phyloP scores from a whole-genome alignment of 2,113 vertebrate species.

The Gambusia holbrooki region DNA sequence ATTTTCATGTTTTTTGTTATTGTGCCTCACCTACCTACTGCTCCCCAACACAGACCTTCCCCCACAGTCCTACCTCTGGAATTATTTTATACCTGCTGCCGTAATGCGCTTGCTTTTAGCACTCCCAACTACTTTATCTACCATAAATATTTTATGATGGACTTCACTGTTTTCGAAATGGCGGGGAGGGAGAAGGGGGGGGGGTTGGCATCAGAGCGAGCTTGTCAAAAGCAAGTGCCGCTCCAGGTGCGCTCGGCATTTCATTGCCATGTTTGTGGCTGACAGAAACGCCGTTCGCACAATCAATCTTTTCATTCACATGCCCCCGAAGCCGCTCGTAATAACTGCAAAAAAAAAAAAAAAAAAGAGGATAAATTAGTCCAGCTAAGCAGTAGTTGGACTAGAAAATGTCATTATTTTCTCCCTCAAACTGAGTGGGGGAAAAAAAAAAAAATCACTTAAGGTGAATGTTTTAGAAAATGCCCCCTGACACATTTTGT shows the following conservation, averaged over 20 bases:
- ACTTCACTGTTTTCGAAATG: conserved; percentile 74
- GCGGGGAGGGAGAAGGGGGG: conserved; percentile 5
- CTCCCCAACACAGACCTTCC: neutral
- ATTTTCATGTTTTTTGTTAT: conserved; percentile 15
- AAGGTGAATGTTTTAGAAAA: conserved; percentile 56
- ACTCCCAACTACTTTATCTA: conserved; percentile 65
- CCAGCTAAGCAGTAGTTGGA: conserved; percentile 63
- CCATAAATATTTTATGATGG: conserved; percentile 76
- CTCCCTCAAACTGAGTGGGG: conserved; percentile 6
- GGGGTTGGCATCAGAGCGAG: conserved; percentile 49
- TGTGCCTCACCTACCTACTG: conserved; percentile 11
- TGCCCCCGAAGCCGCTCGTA: conserved; percentile 69
- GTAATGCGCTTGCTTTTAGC: conserved; percentile 50
- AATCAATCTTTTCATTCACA: conserved; percentile 78
- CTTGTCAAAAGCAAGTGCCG: conserved; percentile 69
- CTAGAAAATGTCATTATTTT: conserved; percentile 66
- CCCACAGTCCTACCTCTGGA: conserved; percentile 11
- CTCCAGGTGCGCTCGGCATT: conserved; percentile 73
- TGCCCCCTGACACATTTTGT: conserved; percentile 55
- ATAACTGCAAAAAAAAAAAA: conserved; percentile 46
- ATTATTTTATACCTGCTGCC: conserved; percentile 51
- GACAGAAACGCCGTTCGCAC: conserved; percentile 73
- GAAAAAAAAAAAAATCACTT: conserved; percentile 40
- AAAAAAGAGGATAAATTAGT: conserved; percentile 62
- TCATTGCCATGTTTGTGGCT: conserved; percentile 74